A percentile compares a stretch with the other conserved stretches of the same genome.
Conservation (phyloP, 1,140 invertebrate genomes). For the Listronotus bonariensis region DNA sequence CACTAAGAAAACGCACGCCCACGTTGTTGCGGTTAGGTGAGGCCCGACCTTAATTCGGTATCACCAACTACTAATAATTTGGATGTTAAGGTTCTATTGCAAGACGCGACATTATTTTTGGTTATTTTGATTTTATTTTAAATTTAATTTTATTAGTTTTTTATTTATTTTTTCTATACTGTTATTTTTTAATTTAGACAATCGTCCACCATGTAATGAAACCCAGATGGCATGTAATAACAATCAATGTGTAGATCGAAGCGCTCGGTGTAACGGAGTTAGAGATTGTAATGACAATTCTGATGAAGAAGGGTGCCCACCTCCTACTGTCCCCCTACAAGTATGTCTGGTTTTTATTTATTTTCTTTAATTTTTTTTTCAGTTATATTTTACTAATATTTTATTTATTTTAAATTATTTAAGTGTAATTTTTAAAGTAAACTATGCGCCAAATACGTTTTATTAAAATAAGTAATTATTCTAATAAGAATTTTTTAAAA, state of each 20-base stretch:
- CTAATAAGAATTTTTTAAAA: too few relatives aligned
- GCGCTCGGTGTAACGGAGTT: constrained; percentile 59
- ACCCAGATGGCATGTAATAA: constrained; percentile 46
- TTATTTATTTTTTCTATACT: constrained; percentile 29
- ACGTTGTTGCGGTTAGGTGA: too few relatives aligned
- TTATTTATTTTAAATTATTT: too few relatives aligned
- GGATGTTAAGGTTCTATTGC: background rate
- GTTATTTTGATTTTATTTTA: constrained; percentile 31
- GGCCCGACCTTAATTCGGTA: too few relatives aligned
- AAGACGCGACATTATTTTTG: background rate
- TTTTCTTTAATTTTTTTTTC: constrained; percentile 21
- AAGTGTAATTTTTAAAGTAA: too few relatives aligned
- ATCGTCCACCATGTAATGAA: constrained; percentile 25
- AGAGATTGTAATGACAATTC: constrained; percentile 63
- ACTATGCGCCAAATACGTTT: too few relatives aligned
- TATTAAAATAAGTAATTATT: too few relatives aligned
- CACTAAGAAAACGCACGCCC: too few relatives aligned
- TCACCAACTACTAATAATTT: too few relatives aligned
- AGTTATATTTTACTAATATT: background rate
- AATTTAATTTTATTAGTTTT: constrained; percentile 35
- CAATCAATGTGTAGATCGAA: constrained; percentile 56
- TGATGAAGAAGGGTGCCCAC: constrained; percentile 61
- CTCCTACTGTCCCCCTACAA: constrained; percentile 19
- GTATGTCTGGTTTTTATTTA: constrained; percentile 47
- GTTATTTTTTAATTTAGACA: constrained; percentile 29